Conservation (phyloP, 1,140 invertebrate genomes). For the Drosophila virilis region DNA sequence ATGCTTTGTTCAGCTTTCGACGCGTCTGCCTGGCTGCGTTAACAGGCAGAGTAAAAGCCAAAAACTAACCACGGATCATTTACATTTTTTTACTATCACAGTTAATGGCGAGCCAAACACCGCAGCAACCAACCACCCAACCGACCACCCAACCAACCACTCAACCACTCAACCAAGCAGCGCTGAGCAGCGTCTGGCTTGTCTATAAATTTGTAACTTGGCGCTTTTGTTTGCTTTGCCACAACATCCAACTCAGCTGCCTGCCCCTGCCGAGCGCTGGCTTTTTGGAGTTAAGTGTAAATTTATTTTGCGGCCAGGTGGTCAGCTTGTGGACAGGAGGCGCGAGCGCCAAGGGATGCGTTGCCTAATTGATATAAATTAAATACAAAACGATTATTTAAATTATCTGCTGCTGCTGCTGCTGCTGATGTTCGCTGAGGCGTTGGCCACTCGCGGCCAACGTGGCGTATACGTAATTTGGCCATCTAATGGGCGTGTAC, state of each 20-base stretch:
- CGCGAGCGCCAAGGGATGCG: neutral
- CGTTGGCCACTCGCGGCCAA: neutral
- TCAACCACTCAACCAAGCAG: neutral
- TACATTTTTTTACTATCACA: constrained; percentile 9
- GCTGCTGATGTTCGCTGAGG: neutral
- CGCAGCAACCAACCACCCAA: neutral
- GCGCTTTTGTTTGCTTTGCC: constrained; percentile 33
- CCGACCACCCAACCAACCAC: neutral
- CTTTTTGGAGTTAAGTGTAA: constrained; percentile 28
- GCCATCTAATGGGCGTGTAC: constrained; percentile 6
- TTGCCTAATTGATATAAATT: constrained; percentile 54
- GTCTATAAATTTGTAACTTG: constrained; percentile 27
- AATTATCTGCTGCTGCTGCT: constrained; percentile 3
- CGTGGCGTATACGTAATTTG: constrained; percentile 31
- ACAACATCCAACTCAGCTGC: neutral
- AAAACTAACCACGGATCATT: constrained; percentile 20
- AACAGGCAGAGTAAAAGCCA: neutral
- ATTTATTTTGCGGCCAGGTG: constrained; percentile 55
- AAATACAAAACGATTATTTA: constrained; percentile 33
- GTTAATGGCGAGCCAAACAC: neutral
- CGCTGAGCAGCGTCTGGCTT: neutral
- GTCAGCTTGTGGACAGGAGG: neutral
- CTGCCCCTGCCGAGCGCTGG: neutral
- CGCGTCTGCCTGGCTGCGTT: too few species aligned
- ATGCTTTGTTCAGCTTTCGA: too few species aligned